Base-by-base conservation (phyloP, 2,113 vertebrate genomes). In the Psilopogon haemacephalus region DNA sequence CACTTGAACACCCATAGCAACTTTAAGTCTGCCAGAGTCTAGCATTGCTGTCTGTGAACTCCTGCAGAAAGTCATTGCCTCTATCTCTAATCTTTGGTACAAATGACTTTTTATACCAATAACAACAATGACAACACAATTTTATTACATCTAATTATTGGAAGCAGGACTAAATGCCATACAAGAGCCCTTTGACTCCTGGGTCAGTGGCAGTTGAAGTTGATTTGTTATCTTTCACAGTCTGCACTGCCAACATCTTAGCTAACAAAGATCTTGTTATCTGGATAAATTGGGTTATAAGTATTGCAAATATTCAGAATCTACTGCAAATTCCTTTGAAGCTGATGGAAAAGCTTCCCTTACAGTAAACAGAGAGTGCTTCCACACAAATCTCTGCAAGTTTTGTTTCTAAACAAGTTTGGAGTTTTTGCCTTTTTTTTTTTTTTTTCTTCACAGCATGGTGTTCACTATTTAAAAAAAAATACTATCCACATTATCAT, bases 251-350 rank as follows among this genome's bases (percentile, higher is more conserved):
- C 78, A 94, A 91, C 67, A 84, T 58, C 84, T 84, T 81, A 87
- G 63, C 67, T 82, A 79, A 87, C 48, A 87, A 92, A 75, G 40
- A 73, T 87, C 73, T 65, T 85, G 38, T 93, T 92, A 79, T 78
- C 87, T 79, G 54, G 60, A 78, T 84, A 94, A 94, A 86, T 65
- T 86, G 44, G 40, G 54, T 89, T 79, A 75, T 71, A 95, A 69
- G 44, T 94, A 70, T 82, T 62, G 78, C 26, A 95, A 89, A 78
- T 26, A 48, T 72, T 84, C n/a, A 91, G 48, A 93, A 64, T 27
- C 48, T 69, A 71, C 54, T 75, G 63, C 1, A 7, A 78, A 48
- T 84, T 86, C 30, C 48, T 89, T 84, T 86, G 84, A 92, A 92
- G 65, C 40, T 71, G n/a, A 56, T 75, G 42, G 58, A n/a, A 92